Evolutionary conservation across 2,113 vertebrate species (phyloP).

Genomic region (Tursiops truncatus): DNA sequence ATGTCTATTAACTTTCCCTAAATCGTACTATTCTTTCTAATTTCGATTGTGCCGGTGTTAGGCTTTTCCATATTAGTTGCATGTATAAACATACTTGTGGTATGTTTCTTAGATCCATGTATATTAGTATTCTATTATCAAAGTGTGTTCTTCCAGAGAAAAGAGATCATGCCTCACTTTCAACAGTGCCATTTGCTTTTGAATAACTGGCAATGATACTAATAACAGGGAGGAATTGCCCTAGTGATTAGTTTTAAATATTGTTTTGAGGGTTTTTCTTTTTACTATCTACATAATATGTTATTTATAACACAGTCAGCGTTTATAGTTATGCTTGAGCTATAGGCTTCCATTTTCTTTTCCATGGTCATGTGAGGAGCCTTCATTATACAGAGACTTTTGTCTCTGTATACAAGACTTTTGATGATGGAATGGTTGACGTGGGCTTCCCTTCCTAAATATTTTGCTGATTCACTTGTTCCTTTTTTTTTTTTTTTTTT

Average conservation of each 20-base stretch:
- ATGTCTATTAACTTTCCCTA: background rate
- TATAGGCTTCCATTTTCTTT: slow-evolving; percentile 19
- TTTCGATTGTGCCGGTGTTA: background rate
- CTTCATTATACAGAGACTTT: background rate
- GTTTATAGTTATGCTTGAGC: background rate
- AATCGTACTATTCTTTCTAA: background rate
- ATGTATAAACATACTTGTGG: background rate
- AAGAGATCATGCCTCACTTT: background rate
- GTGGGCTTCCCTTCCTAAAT: slow-evolving; percentile 53
- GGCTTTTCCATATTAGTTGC: background rate
- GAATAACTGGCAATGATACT: background rate
- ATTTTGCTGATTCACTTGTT: slow-evolving; percentile 58
- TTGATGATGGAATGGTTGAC: slow-evolving; percentile 40
- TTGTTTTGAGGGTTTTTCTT: background rate
- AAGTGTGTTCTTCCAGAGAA: background rate
- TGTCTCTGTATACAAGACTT: background rate
- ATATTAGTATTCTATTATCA: background rate
- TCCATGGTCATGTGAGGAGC: background rate
- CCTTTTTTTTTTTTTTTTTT: slow-evolving; percentile 52
- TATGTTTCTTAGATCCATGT: background rate
- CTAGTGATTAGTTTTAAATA: slow-evolving; percentile 22
- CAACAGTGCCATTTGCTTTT: background rate
- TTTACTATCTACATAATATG: background rate
- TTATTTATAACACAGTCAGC: background rate
- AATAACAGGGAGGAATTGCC: background rate